These are phyloP conservation scores for Phania funesta DNA, from an alignment of 2,888 invertebrate genomes.

Conservation along the genomic window DNA sequence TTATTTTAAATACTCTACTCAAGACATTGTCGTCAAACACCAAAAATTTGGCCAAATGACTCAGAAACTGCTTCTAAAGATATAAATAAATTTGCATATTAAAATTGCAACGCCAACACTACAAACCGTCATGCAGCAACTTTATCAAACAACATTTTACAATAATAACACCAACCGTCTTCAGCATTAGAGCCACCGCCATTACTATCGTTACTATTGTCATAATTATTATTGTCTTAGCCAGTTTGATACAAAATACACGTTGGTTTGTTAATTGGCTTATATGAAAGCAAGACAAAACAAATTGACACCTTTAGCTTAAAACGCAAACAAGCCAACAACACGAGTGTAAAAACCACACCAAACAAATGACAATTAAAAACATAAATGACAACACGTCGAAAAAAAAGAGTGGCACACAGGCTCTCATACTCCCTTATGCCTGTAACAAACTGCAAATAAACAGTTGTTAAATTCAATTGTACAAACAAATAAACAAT, in stretches of 20 bases:
- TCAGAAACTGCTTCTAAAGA: constrained; percentile 8
- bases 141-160: constrained; percentile 26
- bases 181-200: neutral
- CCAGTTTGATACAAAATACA: constrained; percentile 12
- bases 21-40: neutral
- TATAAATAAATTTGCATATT: constrained; percentile 47
- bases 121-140: constrained; percentile 44
- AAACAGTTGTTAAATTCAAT: constrained; percentile 54
- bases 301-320: constrained; percentile 64
- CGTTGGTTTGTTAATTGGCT: constrained; percentile 20
- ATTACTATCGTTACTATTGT: neutral
- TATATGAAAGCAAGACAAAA: constrained; percentile 37
- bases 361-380: constrained; percentile 62
- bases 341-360: constrained; percentile 35
- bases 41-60: neutral
- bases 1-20: neutral
- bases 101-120: constrained; percentile 63
- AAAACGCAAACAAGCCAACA: constrained; percentile 49
- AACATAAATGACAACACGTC: constrained; percentile 55
- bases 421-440: neutral
- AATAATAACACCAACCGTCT: constrained; percentile 22
- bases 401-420: neutral
- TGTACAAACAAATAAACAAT: constrained; percentile 41
- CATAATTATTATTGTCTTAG: constrained; percentile 15
- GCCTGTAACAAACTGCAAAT: constrained; percentile 20